Evolutionary conservation across 2,113 vertebrate species (phyloP).

Genomic region (Ascaphus truei): DNA sequence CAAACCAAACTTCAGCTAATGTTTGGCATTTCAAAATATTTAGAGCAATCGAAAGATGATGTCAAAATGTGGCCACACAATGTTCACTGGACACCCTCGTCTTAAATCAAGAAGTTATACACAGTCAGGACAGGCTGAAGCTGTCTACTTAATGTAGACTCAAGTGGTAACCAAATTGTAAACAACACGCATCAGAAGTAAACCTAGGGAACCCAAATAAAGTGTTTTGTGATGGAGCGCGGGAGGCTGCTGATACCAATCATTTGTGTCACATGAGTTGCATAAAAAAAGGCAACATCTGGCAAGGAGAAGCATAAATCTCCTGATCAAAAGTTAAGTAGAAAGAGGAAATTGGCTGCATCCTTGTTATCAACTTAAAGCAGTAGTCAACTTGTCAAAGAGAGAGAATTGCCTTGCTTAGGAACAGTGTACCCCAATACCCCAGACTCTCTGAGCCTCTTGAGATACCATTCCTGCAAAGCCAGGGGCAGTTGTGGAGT

Average conservation of each 20-base stretch:
- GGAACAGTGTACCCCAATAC: too few species aligned
- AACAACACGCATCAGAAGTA: not conserved
- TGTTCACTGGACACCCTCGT: not conserved
- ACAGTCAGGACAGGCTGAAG: too few species aligned
- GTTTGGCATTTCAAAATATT: too few species aligned
- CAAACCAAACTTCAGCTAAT: too few species aligned
- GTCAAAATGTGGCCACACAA: not conserved
- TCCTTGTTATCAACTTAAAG: slow-evolving; percentile 12
- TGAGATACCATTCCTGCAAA: too few species aligned
- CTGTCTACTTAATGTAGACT: not conserved
- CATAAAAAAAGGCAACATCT: slow-evolving; percentile 42
- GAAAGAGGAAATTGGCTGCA: slow-evolving; percentile 35
- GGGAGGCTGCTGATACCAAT: slow-evolving; percentile 30
- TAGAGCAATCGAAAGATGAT: too few species aligned
- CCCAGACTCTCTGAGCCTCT: too few species aligned
- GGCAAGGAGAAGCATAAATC: slow-evolving; percentile 13
- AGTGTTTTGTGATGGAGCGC: not conserved
- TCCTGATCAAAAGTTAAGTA: not conserved
- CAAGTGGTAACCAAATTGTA: not conserved
- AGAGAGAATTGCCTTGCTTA: too few species aligned
- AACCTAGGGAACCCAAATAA: not conserved
- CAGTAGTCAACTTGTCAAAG: too few species aligned
- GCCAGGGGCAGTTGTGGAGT: too few species aligned
- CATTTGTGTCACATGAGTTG: slow-evolving; percentile 16
- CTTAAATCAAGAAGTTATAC: too few species aligned